Evolutionary conservation across 2,113 vertebrate species (phyloP).

Genomic region (Thamnophis sirtalis): DNA sequence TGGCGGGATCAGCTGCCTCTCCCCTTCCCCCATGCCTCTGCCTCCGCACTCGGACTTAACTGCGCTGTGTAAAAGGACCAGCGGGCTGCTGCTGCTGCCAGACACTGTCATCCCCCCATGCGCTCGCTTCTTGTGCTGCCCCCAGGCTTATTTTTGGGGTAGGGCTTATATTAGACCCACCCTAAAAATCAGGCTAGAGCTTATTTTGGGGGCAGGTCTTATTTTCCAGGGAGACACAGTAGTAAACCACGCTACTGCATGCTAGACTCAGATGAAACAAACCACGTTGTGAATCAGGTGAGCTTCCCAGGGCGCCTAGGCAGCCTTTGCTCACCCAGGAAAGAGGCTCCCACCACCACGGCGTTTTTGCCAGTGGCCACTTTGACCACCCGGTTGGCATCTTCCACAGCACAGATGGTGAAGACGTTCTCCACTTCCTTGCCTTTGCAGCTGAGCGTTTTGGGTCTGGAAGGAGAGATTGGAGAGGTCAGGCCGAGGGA

Average conservation of each 20-base stretch:
- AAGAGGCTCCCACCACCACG: constrained; percentile 92
- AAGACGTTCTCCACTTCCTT: constrained; percentile 90
- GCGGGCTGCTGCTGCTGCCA: no score
- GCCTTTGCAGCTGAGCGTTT: constrained; percentile 89
- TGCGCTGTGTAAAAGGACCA: no score
- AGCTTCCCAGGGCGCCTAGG: neutral
- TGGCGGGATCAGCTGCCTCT: no score
- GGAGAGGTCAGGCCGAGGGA: neutral
- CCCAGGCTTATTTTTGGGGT: no score
- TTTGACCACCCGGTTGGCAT: constrained; percentile 86
- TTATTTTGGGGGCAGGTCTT: no score
- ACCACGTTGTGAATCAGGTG: neutral
- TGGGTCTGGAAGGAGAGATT: constrained; percentile 74
- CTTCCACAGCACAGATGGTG: constrained; percentile 86
- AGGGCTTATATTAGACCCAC: no score
- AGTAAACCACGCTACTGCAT: neutral
- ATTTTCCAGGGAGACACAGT: neutral
- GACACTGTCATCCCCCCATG: no score
- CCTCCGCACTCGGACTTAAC: no score
- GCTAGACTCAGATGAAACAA: neutral
- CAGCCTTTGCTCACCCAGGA: constrained; percentile 78
- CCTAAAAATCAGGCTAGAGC: no score
- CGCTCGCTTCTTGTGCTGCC: no score
- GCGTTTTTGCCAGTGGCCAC: constrained; percentile 89
- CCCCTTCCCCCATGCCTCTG: no score